Evolutionary conservation across 35 echinoderm and acorn worm species (phyloP), one percentile per base, ranked within the genome.

Genomic region (Eucidaris tribuloides): DNA sequence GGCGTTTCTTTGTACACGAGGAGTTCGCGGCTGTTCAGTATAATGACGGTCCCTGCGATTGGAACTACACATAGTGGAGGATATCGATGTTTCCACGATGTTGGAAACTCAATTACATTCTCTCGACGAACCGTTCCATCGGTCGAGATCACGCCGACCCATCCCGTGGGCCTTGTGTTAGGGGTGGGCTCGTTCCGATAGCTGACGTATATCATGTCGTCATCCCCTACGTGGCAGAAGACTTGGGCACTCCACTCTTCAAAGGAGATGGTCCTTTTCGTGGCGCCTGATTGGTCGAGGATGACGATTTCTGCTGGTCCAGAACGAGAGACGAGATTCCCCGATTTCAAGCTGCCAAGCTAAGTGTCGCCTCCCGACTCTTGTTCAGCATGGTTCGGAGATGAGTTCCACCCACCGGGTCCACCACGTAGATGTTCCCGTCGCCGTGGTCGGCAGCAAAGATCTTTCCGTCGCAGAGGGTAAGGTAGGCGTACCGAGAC

Each of bases 121-220:
- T 38, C 34, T 74, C 22, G 38, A 17, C 68, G 0, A 14, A 44
- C 44, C 9, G 15, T 6, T 35, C 68, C 68, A n/a, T 42, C 34
- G 9, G 68, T 9, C 35, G 68, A 74, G n/a, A 74, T 3, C 5
- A 74, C 7, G 24, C 68, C 37, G 7, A 74, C 68, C 5, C 1
- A 64, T 7, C 41, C 41, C 7, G 30, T 74, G 68, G 24, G n/a
- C n/a, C n/a, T n/a, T n/a, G n/a, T 24, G 15, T 23, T 0, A 3
- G 29, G 18, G 18, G 38, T 25, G 35, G 11, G 13, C 44, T 17
- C 40, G 4, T 6, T 25, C 24, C 41, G 68, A 44, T 74, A 74
- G 24, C 22, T 44, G 0, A 74, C 68, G 68, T 74, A 74, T 22
- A 74, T 74, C 68, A 74, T 44, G 38, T 74, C 41, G 37, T 74